Evolutionary conservation across 2,797 vertebrate genomes (phyloP).

Genomic region (Hippocampus kuda): DNA sequence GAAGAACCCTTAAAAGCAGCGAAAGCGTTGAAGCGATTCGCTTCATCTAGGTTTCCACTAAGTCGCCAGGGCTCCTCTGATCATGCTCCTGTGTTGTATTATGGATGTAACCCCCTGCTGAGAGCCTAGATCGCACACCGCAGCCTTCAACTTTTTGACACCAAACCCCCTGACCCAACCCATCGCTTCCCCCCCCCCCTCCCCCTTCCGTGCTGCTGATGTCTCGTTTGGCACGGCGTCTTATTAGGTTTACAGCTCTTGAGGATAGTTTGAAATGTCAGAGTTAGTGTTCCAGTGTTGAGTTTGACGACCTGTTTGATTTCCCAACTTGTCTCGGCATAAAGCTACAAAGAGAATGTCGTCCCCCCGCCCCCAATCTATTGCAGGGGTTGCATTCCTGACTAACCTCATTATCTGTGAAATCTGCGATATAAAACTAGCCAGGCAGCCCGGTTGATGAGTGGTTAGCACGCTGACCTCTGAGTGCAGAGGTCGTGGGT

Average conservation of each 20-base stretch:
- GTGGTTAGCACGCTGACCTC: no score
- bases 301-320: conserved; percentile 32
- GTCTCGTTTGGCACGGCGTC: not conserved
- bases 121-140: conserved; percentile 31
- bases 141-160: conserved; percentile 25
- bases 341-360: not conserved
- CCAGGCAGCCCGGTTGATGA: no score
- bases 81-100: conserved; percentile 49
- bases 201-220: conserved; percentile 13
- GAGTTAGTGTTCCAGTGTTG: conserved; percentile 32
- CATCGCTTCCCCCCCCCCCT: conserved; percentile 29
- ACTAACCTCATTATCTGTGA: no score
- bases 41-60: conserved; percentile 21
- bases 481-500: no score
- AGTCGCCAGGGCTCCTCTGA: conserved; percentile 34
- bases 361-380: no score
- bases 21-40: conserved; percentile 10
- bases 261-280: conserved; percentile 18
- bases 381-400: no score
- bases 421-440: not conserved
- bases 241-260: conserved; percentile 30
- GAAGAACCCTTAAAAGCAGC: conserved; percentile 19
- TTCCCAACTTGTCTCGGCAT: conserved; percentile 11
- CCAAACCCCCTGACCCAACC: conserved; percentile 16
- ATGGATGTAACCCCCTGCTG: conserved; percentile 50